Evolutionary conservation across 2,797 vertebrate genomes (phyloP).

Genomic region (Lutjanus campechanus): DNA sequence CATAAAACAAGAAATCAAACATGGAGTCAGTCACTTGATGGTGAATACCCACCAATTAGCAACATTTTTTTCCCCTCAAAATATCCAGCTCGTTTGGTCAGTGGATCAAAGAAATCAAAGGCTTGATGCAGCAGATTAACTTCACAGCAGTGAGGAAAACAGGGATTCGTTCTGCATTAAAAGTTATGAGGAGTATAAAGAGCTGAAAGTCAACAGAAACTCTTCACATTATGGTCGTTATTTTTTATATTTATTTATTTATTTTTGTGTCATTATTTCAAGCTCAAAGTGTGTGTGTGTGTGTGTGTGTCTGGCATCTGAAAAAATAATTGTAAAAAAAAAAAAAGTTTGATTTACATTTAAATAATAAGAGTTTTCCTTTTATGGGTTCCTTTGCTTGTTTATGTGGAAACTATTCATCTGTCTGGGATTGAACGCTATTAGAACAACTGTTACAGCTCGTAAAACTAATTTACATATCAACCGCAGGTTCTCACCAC

Average conservation of each 20-base stretch:
- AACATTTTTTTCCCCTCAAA: conserved; percentile 12
- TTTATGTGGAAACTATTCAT: background rate
- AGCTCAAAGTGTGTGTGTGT: background rate
- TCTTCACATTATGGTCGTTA: background rate
- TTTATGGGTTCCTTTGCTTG: background rate
- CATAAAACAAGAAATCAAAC: conserved; percentile 22
- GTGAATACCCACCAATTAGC: conserved; percentile 11
- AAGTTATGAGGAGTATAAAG: background rate
- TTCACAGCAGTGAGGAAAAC: conserved; percentile 9
- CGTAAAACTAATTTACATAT: conserved; percentile 11
- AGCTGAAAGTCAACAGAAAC: background rate
- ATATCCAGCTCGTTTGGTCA: conserved; percentile 10
- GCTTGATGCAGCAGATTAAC: conserved; percentile 6
- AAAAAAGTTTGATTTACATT: background rate
- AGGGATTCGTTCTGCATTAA: conserved; percentile 1
- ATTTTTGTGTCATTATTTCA: background rate
- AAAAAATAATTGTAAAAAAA: background rate
- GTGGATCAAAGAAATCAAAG: conserved; percentile 31
- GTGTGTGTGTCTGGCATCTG: background rate
- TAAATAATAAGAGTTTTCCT: background rate
- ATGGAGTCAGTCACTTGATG: background rate
- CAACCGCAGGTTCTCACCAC: background rate
- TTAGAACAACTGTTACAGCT: background rate
- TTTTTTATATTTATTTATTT: background rate
- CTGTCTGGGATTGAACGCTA: background rate